phyloP scores from a whole-genome alignment of 2,113 vertebrate species.

The Sarotherodon lohbergeri region DNA sequence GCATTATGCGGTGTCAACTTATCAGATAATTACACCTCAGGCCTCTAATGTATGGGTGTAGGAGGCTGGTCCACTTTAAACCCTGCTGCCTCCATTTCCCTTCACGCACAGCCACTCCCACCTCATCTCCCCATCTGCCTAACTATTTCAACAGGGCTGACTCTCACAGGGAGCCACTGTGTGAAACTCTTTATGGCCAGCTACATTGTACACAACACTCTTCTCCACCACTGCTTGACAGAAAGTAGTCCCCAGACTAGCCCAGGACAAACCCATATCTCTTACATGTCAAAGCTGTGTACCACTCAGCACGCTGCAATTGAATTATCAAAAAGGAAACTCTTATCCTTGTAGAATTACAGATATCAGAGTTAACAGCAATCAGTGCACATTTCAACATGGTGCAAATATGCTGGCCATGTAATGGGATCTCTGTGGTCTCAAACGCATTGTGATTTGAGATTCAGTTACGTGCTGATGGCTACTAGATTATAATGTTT shows the following conservation, averaged over 20 bases:
- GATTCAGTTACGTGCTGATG: conserved; percentile 49
- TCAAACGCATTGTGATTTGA: conserved; percentile 21
- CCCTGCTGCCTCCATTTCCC: background rate
- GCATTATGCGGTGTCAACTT: background rate
- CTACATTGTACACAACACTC: background rate
- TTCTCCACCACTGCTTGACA: background rate
- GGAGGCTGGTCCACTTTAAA: conserved; percentile 20
- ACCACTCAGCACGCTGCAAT: conserved; percentile 16
- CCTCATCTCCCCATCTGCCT: background rate
- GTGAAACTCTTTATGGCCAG: background rate
- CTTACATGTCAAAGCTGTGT: conserved; percentile 20
- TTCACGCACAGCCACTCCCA: background rate
- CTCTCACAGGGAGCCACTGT: background rate
- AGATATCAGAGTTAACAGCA: conserved; percentile 17
- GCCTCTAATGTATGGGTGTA: conserved; percentile 17
- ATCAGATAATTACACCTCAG: background rate
- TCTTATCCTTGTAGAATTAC: conserved; percentile 29
- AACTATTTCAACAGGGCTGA: background rate
- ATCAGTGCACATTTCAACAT: background rate
- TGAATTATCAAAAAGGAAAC: conserved; percentile 48
- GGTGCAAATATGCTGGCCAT: conserved; percentile 11
- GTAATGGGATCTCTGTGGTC: conserved; percentile 40
- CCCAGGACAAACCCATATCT: background rate
- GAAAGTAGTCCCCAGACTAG: background rate
- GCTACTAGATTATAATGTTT: conserved; percentile 40